Base-by-base conservation (phyloP, 2,888 invertebrate species). In the Cecidostiba fungosa region DNA sequence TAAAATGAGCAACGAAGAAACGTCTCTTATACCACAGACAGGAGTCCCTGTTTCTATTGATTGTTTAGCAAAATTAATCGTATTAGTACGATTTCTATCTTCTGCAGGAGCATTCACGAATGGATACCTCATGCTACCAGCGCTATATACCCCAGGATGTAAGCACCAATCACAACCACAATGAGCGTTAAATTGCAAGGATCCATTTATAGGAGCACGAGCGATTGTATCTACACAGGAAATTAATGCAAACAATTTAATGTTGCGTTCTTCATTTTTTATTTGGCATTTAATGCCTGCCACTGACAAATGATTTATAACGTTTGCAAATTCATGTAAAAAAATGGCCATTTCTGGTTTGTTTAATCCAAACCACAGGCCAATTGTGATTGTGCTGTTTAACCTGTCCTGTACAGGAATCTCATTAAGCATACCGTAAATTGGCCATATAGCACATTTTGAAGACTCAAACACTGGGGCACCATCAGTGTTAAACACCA, bases 1-100 rank as follows among this genome's bases (percentile, higher is more conserved):
- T n/a, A 85, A 54, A 62, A 80, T 66, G 16, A 83, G 76, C 14
- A 87, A 77, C 8, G 79, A 62, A 39, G 80, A 85, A 14, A 77
- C 62, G 3, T 23, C 23, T 19, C 29, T 62, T 1, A 82, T 23
- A 14, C 82, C 32, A 32, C 3, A 32, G 2, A 32, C 3, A 32
- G 32, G 32, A 3, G 3, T 32, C 3, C 32, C 32, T 32, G 32
- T 32, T 32, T 32, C 32, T 32, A 32, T 32, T 3, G 32, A 32
- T 3, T 32, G 32, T 3, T 32, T 32, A 3, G 32, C 32, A 32
- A 32, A 32, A 32, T 32, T 32, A 32, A 32, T 32, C 3, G 32
- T 32, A 32, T 32, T 32, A 3, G 43, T 12, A 43, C 43, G 43
- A 69, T 29, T 29, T 69, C 69, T 26, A 14, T 69, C 26, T 3